These are phyloP conservation scores for Clarias magur DNA, from an alignment of 2,113 vertebrate genomes.

Conservation along the genomic window DNA sequence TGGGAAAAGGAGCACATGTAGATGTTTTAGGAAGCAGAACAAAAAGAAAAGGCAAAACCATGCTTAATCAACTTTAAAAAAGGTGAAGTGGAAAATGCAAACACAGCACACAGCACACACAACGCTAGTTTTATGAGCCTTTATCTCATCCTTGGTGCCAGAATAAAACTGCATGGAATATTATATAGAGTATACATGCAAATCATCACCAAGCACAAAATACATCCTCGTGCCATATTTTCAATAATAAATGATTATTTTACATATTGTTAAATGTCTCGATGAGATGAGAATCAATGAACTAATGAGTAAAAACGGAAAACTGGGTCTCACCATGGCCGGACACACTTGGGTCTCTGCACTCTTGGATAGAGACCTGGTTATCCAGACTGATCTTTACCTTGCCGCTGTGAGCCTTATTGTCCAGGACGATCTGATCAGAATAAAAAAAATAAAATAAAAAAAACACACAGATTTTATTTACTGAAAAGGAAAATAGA, in stretches of 20 bases:
- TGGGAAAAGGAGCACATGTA: background rate
- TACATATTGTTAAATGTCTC: too few relatives aligned
- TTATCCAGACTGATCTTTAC: constrained; percentile 86
- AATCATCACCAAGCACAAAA: background rate
- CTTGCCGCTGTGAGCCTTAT: constrained; percentile 90
- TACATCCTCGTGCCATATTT: background rate
- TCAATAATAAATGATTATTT: background rate
- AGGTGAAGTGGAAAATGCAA: background rate
- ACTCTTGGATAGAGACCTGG: constrained; percentile 83
- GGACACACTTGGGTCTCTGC: constrained; percentile 82
- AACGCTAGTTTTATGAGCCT: background rate
- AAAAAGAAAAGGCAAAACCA: background rate
- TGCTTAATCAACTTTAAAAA: background rate
- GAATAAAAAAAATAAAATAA: background rate
- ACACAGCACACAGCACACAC: background rate
- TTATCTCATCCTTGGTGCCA: background rate
- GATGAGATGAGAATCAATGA: background rate
- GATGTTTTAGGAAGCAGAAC: constrained; percentile 5
- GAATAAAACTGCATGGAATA: background rate
- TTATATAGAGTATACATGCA: background rate
- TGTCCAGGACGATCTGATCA: constrained; percentile 78
- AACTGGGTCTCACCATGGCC: constrained; percentile 78
- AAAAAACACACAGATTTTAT: background rate
- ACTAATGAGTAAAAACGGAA: too few relatives aligned
- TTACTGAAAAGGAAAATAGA: background rate